phyloP scores from a whole-genome alignment of 2,113 vertebrate genomes.

The Bothrops jararaca region DNA sequence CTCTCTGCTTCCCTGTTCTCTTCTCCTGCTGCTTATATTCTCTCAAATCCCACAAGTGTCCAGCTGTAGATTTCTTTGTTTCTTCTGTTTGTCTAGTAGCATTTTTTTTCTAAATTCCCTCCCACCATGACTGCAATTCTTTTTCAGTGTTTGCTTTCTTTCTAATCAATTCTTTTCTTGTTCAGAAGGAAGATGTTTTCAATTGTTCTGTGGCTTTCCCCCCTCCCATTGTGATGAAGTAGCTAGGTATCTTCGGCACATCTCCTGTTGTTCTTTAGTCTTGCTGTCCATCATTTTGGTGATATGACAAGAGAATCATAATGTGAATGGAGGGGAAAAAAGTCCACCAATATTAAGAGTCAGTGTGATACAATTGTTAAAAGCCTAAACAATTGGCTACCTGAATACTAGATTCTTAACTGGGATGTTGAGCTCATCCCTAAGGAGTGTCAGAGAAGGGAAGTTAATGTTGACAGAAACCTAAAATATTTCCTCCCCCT shows the following conservation, averaged over 20 bases:
- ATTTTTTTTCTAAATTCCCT: slow-evolving; percentile 50
- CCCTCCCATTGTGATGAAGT: slow-evolving; percentile 46
- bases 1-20: slow-evolving; percentile 50
- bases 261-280: slow-evolving; percentile 40
- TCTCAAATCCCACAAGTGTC: slow-evolving; percentile 59
- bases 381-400: neutral
- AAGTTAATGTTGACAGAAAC: neutral
- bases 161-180: slow-evolving; percentile 62
- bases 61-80: slow-evolving; percentile 64
- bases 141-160: slow-evolving; percentile 45
- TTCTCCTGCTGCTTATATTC: slow-evolving; percentile 65
- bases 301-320: slow-evolving; percentile 39
- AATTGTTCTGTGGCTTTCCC: slow-evolving; percentile 28
- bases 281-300: slow-evolving; percentile 31
- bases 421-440: neutral
- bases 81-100: slow-evolving; percentile 52
- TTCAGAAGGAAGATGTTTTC: slow-evolving; percentile 53
- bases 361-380: neutral
- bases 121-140: slow-evolving; percentile 36
- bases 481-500: neutral
- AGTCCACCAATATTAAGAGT: slow-evolving; percentile 19
- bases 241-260: slow-evolving; percentile 33
- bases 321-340: neutral
- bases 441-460: neutral
- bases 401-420: neutral